Evolutionary conservation across 92 coral and sea anemone species (phyloP), one percentile per base, ranked within the genome.

Genomic region (Galaxea fascicularis): DNA sequence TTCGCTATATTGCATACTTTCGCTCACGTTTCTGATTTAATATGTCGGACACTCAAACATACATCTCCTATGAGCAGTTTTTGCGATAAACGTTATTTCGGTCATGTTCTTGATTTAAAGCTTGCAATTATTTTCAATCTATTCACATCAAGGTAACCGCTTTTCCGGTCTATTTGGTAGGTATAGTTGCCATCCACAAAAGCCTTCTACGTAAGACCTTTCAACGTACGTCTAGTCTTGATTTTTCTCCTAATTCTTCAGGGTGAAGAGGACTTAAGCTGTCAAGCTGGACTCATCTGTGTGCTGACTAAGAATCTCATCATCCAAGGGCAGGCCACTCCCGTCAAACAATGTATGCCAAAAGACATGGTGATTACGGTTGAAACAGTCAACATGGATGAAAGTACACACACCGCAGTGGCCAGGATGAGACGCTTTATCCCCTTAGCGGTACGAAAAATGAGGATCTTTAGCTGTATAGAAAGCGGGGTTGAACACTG

Each of bases 291-390:
- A 41, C 79, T 90, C 8, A 73, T 76, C 51, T 90, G 91, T 27
- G 88, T 82, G 0, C 88, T 90, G 22, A 90, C 93, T 67, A 90
- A 90, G 78, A 89, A 82, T n/a, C 64, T 87, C 25, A 58, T 70
- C 51, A 30, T 82, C 66, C 73, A 75, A 10, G 74, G 86, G 53
- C 66, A 63, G 24, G 76, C 59, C 52, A 63, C 64, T 7, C 65
- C 60, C 7, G 76, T 90, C 20, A 83, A 85, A n/a, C 91, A 90
- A 49, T 90, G 90, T 68, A 90, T 90, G 95, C 90, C 86, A 3
- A 80, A 69, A 13, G 92, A 82, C 8, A 73, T 85, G 52, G 54
- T 63, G 22, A 47, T 72, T 52, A 88, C 87, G n/a, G 86, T 93
- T 44, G 93, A 93, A 72, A 84, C 79, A 67, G 66, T 93, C 44